Evolutionary conservation across 1,140 invertebrate species (phyloP).

Genomic region (Panulirus ornatus): DNA sequence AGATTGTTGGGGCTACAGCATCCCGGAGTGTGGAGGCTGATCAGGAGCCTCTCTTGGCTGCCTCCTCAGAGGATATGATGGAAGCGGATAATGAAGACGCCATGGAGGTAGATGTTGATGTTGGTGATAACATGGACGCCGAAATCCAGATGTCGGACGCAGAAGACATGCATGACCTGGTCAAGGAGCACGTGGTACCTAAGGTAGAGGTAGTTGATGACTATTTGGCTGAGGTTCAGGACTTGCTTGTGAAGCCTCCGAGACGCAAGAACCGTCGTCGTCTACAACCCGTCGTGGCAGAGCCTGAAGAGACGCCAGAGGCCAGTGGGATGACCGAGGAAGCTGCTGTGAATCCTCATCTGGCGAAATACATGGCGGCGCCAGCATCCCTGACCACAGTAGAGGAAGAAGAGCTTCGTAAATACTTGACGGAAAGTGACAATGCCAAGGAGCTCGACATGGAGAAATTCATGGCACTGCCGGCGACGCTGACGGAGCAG

Average conservation of each 20-base stretch:
- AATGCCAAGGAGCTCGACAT: constrained; percentile 44
- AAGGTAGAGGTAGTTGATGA: constrained; percentile 13
- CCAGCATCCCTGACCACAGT: constrained; percentile 32
- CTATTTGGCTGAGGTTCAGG: constrained; percentile 32
- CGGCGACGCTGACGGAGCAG: constrained; percentile 45
- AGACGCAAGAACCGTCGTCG: constrained; percentile 29
- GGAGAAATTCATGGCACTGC: constrained; percentile 59
- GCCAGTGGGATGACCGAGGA: background rate
- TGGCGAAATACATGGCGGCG: constrained; percentile 52
- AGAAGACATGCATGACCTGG: constrained; percentile 39
- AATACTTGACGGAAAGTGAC: constrained; percentile 31
- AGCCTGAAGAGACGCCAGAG: background rate
- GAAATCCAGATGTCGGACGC: constrained; percentile 12
- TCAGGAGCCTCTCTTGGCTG: background rate
- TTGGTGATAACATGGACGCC: constrained; percentile 17
- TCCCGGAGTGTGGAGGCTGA: background rate
- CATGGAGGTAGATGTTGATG: constrained; percentile 36
- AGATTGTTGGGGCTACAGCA: background rate
- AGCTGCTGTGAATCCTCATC: constrained; percentile 10
- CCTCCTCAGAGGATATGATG: constrained; percentile 5
- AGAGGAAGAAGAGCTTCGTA: constrained; percentile 31
- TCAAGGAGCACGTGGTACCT: constrained; percentile 17
- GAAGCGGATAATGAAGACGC: constrained; percentile 21
- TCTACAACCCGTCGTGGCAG: background rate
- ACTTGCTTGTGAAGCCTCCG: constrained; percentile 46